These are phyloP conservation scores for Mythimna loreyi DNA, from an alignment of 2,888 invertebrate species.

Conservation along the genomic window DNA sequence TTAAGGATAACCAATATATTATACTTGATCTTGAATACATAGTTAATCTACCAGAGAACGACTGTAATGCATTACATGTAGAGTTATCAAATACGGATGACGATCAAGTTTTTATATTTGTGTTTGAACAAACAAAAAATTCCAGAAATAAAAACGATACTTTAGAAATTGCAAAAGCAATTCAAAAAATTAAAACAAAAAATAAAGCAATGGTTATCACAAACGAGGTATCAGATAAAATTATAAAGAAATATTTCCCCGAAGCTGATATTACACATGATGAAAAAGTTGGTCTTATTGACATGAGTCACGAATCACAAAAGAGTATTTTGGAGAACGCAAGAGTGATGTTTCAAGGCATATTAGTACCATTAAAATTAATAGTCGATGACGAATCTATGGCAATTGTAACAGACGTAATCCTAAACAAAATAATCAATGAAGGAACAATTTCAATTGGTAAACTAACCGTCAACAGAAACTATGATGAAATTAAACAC, in stretches of 20 bases:
- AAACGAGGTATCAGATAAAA: not conserved
- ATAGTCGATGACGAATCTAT: not conserved
- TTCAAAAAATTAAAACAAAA: not conserved
- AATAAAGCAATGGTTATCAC: not conserved
- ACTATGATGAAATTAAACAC: not conserved
- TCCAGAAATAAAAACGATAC: not conserved
- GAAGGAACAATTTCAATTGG: not conserved
- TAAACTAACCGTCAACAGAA: conserved; percentile 45
- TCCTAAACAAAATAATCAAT: conserved; percentile 1
- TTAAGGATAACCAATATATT: not conserved
- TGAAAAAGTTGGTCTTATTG: not conserved
- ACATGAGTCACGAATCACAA: conserved; percentile 2
- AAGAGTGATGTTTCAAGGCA: conserved; percentile 4
- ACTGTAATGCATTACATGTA: conserved; percentile 1
- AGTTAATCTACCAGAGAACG: not conserved
- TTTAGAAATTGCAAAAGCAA: not conserved
- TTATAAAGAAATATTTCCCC: not conserved
- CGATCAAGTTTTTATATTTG: not conserved
- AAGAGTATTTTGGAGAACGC: not conserved
- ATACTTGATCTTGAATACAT: not conserved
- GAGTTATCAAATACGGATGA: not conserved
- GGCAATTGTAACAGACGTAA: not conserved
- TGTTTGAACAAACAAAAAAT: not conserved
- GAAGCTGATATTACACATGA: not conserved
- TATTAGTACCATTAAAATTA: not conserved